Percentiles rank a stretch among this genome's conserved stretches.
phyloP scores from a whole-genome alignment of 2,113 vertebrate genomes.

The Oxyruncus cristatus region DNA sequence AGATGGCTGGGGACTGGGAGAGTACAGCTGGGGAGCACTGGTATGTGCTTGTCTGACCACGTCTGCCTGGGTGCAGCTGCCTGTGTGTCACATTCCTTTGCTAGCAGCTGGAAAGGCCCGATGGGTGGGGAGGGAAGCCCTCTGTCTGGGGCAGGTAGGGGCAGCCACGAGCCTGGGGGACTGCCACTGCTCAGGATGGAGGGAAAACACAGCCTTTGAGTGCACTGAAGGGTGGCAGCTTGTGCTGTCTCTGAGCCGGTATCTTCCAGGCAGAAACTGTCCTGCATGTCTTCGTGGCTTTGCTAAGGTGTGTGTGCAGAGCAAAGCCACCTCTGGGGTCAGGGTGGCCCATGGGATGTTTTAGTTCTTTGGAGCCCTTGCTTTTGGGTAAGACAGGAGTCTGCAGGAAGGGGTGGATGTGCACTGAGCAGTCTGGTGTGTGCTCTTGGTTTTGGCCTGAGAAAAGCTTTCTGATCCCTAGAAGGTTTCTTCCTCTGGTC shows the following conservation, averaged over 20 bases:
- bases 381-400: not conserved
- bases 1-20: not conserved
- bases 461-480: not conserved
- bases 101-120: not conserved
- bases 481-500: not conserved
- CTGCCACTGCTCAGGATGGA: not conserved
- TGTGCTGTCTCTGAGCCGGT: not conserved
- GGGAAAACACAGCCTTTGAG: not conserved
- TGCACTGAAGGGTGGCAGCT: not conserved
- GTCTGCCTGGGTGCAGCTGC: accelerated
- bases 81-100: not conserved
- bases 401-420: not conserved
- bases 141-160: not conserved
- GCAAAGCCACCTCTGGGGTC: not conserved
- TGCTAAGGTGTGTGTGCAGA: not conserved
- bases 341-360: not conserved
- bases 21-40: not conserved
- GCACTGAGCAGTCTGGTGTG: not conserved
- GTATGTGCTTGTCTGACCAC: not conserved
- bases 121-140: not conserved
- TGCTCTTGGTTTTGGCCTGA: not conserved
- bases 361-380: not conserved
- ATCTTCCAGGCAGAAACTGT: not conserved
- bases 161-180: accelerated
- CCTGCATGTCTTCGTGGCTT: not conserved